Evolutionary conservation across 1,140 invertebrate genomes (phyloP).

Genomic region (Drosophila sp.): DNA sequence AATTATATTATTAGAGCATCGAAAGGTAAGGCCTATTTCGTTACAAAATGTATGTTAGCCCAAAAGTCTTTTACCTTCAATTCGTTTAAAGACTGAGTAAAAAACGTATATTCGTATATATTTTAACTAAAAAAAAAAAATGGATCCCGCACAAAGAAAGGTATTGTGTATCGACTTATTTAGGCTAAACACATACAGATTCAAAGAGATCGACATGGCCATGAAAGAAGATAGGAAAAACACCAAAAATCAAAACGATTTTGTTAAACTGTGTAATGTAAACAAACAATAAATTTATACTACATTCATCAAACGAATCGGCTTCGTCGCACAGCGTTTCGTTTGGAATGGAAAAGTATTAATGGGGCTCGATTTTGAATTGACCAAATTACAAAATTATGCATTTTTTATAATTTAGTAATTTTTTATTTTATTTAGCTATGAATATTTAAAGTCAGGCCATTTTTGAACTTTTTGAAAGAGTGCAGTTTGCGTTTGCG

Average conservation of each 20-base stretch:
- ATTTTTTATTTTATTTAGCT: no score
- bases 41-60: neutral
- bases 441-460: no score
- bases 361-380: no score
- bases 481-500: no score
- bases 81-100: neutral
- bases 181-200: neutral
- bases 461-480: no score
- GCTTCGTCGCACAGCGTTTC: no score
- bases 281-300: constrained; percentile 3
- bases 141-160: neutral
- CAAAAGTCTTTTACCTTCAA: neutral
- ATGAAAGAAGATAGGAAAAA: neutral
- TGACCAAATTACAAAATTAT: no score
- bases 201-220: neutral
- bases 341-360: no score
- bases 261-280: constrained; percentile 7
- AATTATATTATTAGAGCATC: no score
- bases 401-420: no score
- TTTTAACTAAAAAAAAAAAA: neutral
- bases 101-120: neutral
- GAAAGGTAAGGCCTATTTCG: constrained; percentile 1
- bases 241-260: constrained; percentile 1
- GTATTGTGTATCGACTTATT: neutral
- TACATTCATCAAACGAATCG: neutral